phyloP scores from a whole-genome alignment of 2,888 invertebrate species.

The Microctonus hyperodae region DNA sequence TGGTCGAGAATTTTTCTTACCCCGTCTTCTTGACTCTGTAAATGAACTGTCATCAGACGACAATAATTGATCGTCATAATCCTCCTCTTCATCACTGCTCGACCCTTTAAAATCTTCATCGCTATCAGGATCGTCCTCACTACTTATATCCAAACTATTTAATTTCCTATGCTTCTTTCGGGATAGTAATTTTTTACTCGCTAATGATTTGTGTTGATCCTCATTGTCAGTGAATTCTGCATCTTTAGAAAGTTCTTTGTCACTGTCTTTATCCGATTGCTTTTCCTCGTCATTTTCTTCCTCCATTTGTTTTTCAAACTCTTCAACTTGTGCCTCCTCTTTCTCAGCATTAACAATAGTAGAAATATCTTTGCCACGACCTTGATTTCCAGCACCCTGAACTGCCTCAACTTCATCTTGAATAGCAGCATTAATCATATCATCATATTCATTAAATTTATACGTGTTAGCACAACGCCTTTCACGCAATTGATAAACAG shows the following conservation, averaged over 20 bases:
- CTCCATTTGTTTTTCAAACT: conserved; percentile 49
- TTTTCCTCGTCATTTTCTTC: conserved; percentile 64
- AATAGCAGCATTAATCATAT: conserved; percentile 92
- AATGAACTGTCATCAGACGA: conserved; percentile 68
- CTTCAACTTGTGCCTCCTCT: conserved; percentile 66
- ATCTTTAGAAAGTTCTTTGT: conserved; percentile 58
- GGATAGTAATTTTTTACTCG: conserved; percentile 54
- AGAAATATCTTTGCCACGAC: conserved; percentile 91
- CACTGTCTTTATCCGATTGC: conserved; percentile 55
- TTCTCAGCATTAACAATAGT: conserved; percentile 82
- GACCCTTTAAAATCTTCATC: conserved; percentile 93
- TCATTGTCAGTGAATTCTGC: conserved; percentile 53
- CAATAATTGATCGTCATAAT: conserved; percentile 65
- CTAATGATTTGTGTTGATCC: conserved; percentile 52
- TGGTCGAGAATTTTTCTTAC: conserved; percentile 63
- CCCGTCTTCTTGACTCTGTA: conserved; percentile 63
- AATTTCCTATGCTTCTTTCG: conserved; percentile 76
- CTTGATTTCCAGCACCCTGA: conserved; percentile 81
- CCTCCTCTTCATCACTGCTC: conserved; percentile 70
- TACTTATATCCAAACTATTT: conserved; percentile 81
- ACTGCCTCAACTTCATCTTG: conserved; percentile 78
- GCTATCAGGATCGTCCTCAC: conserved; percentile 81
- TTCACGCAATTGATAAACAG: conserved; percentile 85
- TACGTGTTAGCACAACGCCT: conserved; percentile 82
- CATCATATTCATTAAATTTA: conserved; percentile 92